A percentile compares a stretch with the other conserved stretches of the same genome.
phyloP scores from a whole-genome alignment of 2,113 vertebrate genomes.

The Ahaetulla prasina region DNA sequence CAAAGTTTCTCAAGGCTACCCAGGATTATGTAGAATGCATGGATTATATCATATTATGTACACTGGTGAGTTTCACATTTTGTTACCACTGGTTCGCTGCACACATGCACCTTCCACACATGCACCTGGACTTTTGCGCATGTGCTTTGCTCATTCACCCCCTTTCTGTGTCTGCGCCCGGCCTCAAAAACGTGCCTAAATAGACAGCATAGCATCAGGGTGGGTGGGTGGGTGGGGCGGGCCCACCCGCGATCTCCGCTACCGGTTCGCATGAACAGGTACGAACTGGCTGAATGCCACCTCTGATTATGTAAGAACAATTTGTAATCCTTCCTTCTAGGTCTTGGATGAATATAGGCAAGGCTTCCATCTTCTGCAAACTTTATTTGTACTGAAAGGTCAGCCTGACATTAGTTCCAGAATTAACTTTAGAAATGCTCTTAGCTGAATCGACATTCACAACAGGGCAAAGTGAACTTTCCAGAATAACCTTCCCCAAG shows the following conservation, averaged over 20 bases:
- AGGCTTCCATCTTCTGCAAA: not conserved
- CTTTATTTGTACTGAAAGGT: not conserved
- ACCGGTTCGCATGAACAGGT: no score
- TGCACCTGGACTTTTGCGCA: no score
- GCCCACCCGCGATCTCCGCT: no score
- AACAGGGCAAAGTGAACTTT: not conserved
- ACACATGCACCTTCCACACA: no score
- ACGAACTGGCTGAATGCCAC: no score
- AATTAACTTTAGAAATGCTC: not conserved
- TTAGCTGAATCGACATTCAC: not conserved
- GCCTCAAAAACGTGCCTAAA: no score
- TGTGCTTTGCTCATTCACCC: no score
- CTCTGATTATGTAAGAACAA: not conserved
- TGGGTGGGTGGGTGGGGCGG: no score
- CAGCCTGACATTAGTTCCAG: not conserved
- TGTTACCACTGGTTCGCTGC: no score
- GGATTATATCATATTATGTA: not conserved
- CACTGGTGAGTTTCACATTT: no score
- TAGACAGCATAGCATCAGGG: no score
- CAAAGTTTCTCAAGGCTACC: not conserved
- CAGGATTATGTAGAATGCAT: not conserved
- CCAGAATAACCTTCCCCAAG: not conserved
- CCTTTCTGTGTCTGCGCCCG: no score
- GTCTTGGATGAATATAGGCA: not conserved
- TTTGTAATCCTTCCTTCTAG: not conserved